Evolutionary conservation across 1,140 invertebrate genomes (phyloP), one percentile per base, ranked within the genome.

Genomic region (Drosophila subpulchrella): DNA sequence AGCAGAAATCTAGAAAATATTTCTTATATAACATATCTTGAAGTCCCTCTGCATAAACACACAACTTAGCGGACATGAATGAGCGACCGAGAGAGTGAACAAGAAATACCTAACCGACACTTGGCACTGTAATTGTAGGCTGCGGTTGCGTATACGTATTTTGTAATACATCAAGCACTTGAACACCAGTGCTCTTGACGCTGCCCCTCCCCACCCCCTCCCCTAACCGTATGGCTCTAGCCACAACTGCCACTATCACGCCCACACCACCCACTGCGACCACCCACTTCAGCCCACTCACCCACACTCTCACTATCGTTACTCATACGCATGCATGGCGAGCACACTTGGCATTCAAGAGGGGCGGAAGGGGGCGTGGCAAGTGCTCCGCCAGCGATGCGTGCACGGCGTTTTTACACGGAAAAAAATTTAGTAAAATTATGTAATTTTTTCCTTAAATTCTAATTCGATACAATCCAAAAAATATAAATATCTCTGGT

Each of bases 251-350:
- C 63, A 68, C 62, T 70, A 41, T 11, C 20, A 48, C 42, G n/a
- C 55, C 42, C n/a, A 13, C 34, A 10, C 51, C 39, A 42, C 68
- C 47, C 57, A 47, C 15, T 50, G 38, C 38, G 34, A 53, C 42
- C 44, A 30, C 38, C 47, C 46, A 41, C 39, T 48, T 41, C n/a
- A 56, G 13, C 48, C 32, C 53, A 41, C n/a, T 54, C 51, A 51
- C 66, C 34, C 61, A 30, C 70, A 72, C 58, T 56, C 61, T 73
- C 63, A 48, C 71, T 72, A 74, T 56, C 83, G 75, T 82, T 86
- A 86, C 82, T 86, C 83, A 86, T 75, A 86, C 83, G 82, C 82
- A 86, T 86, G 82, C 82, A 86, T 86, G 63, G 83, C 79, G 78
- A 88, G 82, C 61, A 83, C 82, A 79, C 82, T 86, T 65, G 71